Conservation (phyloP, 2,113 vertebrate species). For the Neopipo cinnamomea region DNA sequence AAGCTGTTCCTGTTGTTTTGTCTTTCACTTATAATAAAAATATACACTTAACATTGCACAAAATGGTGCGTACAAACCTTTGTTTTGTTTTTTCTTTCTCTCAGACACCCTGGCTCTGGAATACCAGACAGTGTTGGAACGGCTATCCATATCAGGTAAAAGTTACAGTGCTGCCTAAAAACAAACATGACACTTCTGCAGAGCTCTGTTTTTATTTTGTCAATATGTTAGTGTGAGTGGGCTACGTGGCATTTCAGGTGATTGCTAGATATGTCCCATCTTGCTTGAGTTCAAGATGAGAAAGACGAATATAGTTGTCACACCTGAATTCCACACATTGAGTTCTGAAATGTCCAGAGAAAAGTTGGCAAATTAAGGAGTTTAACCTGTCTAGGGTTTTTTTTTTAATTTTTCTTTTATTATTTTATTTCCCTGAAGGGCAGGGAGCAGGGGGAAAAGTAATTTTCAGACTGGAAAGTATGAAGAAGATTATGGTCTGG, state of each 20-base stretch:
- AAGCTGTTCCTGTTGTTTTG: not conserved
- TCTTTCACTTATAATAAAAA: not conserved
- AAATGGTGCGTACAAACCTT: not conserved
- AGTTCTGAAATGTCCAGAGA: not conserved
- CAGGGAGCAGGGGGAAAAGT: rapidly evolving
- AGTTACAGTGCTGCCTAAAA: not conserved
- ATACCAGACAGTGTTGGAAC: conserved; percentile 95
- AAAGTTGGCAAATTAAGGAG: not conserved
- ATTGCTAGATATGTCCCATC: not conserved
- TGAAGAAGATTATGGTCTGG: not conserved
- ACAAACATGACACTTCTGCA: not conserved
- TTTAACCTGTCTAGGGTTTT: not conserved
- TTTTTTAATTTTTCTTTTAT: not conserved
- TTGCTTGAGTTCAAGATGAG: not conserved
- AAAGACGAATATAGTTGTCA: not conserved
- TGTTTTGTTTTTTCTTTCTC: not conserved
- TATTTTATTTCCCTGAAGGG: not conserved
- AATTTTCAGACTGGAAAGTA: not conserved
- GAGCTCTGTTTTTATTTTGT: not conserved
- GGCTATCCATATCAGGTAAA: conserved; percentile 97
- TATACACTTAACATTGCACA: not conserved
- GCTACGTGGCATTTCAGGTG: not conserved
- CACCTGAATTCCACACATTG: not conserved
- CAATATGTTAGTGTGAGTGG: not conserved
- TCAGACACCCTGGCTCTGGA: conserved; percentile 94